phyloP scores from a whole-genome alignment of 2,888 invertebrate genomes.

The Drosophila yooni region DNA sequence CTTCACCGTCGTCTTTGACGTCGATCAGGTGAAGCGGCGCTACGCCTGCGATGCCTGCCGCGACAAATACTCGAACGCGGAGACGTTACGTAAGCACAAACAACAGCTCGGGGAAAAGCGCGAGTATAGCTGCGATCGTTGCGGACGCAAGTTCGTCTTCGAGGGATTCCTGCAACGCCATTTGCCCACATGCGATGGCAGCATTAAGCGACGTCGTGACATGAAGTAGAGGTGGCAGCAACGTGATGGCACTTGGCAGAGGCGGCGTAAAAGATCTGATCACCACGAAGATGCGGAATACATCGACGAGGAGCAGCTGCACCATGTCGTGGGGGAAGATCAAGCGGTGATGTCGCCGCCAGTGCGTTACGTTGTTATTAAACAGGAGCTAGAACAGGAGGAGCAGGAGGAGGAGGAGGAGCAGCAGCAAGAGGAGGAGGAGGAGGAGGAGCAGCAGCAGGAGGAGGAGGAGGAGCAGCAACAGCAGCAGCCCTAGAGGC shows the following conservation, averaged over 20 bases:
- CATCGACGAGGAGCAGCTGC: constrained; percentile 1
- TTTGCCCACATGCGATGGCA: constrained; percentile 84
- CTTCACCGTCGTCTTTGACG: constrained; percentile 84
- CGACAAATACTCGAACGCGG: constrained; percentile 84
- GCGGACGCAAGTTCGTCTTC: constrained; percentile 84
- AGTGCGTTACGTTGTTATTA: constrained; percentile 67
- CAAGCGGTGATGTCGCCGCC: constrained; percentile 37
- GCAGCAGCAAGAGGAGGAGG: constrained; percentile 7
- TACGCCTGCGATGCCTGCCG: constrained; percentile 84
- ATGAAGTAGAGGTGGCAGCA: constrained; percentile 79
- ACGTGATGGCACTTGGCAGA: constrained; percentile 63
- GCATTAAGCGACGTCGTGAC: constrained; percentile 84
- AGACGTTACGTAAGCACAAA: constrained; percentile 83
- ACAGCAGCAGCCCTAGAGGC: constrained; percentile 40
- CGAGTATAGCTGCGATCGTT: constrained; percentile 83
- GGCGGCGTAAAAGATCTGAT: constrained; percentile 33
- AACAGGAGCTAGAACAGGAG: constrained; percentile 27
- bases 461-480: not conserved
- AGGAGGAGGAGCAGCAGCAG: constrained; percentile 1
- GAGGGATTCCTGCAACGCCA: constrained; percentile 84
- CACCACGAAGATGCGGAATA: not conserved
- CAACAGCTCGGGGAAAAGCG: constrained; percentile 84
- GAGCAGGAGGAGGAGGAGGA: constrained; percentile 7
- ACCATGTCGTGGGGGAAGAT: not conserved
- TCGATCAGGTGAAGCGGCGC: constrained; percentile 83